These are phyloP conservation scores for Phyllotreta cruciferae DNA, from an alignment of 2,888 invertebrate genomes.

Conservation along the genomic window DNA sequence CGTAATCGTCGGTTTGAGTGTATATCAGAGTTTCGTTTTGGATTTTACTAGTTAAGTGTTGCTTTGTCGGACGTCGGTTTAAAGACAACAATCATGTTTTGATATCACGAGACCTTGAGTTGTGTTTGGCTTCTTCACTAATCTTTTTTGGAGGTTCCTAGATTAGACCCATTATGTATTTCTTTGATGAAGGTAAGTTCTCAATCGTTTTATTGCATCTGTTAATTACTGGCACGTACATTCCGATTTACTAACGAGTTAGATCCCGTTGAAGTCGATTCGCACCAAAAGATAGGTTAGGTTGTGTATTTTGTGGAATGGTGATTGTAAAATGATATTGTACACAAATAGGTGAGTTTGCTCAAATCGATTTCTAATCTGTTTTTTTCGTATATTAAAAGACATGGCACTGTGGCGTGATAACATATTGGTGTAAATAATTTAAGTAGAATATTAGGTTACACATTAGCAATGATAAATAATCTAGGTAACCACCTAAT, in stretches of 20 bases:
- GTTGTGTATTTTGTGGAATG: not conserved
- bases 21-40: slow-evolving; percentile 43
- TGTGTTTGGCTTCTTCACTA: slow-evolving; percentile 56
- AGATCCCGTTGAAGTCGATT: not conserved
- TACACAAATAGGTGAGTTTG: slow-evolving; percentile 3
- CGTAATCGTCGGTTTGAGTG: slow-evolving; percentile 42
- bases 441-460: slow-evolving; percentile 8
- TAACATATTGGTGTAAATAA: not conserved
- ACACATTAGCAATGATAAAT: slow-evolving; percentile 13
- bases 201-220: not conserved
- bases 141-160: slow-evolving; percentile 51
- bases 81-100: slow-evolving; percentile 54
- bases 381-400: not conserved
- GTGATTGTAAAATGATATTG: no score
- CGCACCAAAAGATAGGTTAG: slow-evolving; percentile 4
- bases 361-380: not conserved
- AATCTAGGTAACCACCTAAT: slow-evolving; percentile 16
- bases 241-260: not conserved
- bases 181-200: slow-evolving; percentile 53
- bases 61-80: slow-evolving; percentile 44
- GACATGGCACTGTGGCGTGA: not conserved
- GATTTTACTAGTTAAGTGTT: slow-evolving; percentile 46
- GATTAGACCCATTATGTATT: slow-evolving; percentile 57
- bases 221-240: not conserved
- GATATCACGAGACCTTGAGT: slow-evolving; percentile 59